phyloP scores from a whole-genome alignment of 2,888 invertebrate species.

The Micropterix aruncella region DNA sequence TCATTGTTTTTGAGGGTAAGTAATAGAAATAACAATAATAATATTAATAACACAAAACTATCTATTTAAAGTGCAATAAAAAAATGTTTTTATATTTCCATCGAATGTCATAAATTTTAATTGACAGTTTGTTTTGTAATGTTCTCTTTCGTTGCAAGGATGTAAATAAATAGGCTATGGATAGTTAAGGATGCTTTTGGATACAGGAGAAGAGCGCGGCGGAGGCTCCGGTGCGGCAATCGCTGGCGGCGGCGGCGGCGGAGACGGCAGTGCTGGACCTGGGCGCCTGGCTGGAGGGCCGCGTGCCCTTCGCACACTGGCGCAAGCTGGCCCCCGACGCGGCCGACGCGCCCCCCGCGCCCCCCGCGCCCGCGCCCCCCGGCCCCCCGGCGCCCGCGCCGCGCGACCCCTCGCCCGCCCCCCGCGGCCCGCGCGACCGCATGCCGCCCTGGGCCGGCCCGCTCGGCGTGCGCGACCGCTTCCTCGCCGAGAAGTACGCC shows the following conservation, averaged over 20 bases:
- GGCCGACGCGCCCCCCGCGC: conserved; percentile 13
- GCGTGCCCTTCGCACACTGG: conserved; percentile 29
- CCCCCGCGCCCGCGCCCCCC: conserved; percentile 14
- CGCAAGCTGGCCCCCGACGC: conserved; percentile 20
- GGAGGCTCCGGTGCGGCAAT: conserved; percentile 9
- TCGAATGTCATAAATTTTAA: no score
- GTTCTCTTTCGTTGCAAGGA: no score
- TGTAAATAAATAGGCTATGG: no score
- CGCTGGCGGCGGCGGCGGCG: conserved; percentile 15
- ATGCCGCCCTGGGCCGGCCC: conserved; percentile 8
- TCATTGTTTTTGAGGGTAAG: no score
- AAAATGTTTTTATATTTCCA: no score
- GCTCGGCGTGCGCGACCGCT: conserved; percentile 6
- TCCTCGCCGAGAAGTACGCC: conserved; percentile 29
- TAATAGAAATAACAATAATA: no score
- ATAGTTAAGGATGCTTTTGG: no score
- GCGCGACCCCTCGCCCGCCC: conserved; percentile 12
- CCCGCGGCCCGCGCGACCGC: neutral
- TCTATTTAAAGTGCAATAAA: no score
- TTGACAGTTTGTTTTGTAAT: no score
- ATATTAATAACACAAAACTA: no score
- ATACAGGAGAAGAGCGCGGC: conserved; percentile 1
- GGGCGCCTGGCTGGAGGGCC: conserved; percentile 35
- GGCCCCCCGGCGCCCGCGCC: neutral
- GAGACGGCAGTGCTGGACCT: conserved; percentile 35